These are phyloP conservation scores for Furnarius figulus DNA, from an alignment of 2,113 vertebrate species.

Conservation along the genomic window DNA sequence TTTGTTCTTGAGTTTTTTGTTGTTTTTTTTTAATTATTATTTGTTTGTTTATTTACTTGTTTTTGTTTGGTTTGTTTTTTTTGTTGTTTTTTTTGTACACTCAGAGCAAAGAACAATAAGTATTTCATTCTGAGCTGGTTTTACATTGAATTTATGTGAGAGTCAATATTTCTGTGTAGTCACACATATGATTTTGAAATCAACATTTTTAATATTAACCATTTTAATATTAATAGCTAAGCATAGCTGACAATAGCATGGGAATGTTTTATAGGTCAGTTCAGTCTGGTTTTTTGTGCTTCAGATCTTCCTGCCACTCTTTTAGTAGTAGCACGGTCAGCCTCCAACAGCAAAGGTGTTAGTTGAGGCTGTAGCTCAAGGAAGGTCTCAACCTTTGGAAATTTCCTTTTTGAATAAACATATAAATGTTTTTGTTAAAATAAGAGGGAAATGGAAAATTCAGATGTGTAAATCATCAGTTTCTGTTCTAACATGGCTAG, in stretches of 20 bases:
- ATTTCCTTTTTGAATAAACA: not conserved
- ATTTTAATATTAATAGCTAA: not conserved
- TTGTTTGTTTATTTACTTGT: too few relatives aligned
- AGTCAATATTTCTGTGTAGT: not conserved
- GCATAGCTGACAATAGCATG: not conserved
- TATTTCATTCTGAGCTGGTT: not conserved
- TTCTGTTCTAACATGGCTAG: not conserved
- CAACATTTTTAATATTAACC: not conserved
- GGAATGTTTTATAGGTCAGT: not conserved
- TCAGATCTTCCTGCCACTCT: not conserved
- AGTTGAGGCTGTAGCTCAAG: not conserved
- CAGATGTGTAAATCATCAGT: not conserved
- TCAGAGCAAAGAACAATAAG: not conserved
- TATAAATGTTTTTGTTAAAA: rapidly evolving
- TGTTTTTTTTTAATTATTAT: too few relatives aligned
- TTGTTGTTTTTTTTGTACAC: too few relatives aligned
- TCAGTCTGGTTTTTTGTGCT: not conserved
- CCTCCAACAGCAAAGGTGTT: not conserved
- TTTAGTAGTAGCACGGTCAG: not conserved
- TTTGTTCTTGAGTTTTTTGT: too few relatives aligned
- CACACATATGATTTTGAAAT: not conserved
- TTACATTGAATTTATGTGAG: not conserved
- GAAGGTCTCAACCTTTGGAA: not conserved
- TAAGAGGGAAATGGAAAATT: not conserved
- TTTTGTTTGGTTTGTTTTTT: rapidly evolving